Conservation (phyloP, 2,888 invertebrate genomes). For the Macrophya annulata region DNA sequence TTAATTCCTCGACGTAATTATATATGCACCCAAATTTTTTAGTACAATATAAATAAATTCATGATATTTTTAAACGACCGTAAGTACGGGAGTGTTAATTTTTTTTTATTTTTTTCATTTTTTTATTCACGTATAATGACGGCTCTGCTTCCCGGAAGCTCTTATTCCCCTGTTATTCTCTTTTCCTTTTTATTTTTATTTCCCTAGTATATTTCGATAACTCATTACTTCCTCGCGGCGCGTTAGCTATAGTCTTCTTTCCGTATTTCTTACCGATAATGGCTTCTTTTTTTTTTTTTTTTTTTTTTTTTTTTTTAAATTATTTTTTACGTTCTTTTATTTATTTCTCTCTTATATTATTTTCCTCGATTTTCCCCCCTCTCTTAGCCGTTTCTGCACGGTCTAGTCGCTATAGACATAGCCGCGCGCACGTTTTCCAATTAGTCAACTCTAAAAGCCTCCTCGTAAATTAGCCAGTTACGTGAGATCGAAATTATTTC, state of each 20-base stretch:
- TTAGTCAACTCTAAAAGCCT: conserved; percentile 41
- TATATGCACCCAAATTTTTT: no score
- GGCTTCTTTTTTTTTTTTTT: neutral
- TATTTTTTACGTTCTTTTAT: neutral
- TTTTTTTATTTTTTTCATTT: no score
- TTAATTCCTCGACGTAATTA: no score
- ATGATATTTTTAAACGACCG: no score
- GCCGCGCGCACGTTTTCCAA: conserved; percentile 8
- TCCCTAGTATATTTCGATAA: conserved; percentile 37
- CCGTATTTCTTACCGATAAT: conserved; percentile 41
- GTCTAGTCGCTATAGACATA: no score
- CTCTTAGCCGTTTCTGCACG: no score
- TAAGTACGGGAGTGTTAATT: no score
- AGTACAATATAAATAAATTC: no score
- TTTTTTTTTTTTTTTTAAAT: no score
- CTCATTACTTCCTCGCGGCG: neutral
- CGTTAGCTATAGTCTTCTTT: conserved; percentile 30
- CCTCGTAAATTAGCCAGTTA: conserved; percentile 36
- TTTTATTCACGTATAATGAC: no score
- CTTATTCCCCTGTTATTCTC: neutral
- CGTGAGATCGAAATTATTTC: conserved; percentile 53
- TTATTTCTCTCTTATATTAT: neutral
- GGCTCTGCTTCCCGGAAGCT: no score
- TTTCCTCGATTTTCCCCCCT: neutral
- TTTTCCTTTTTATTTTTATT: conserved; percentile 50